Conservation (phyloP, 2,113 vertebrate species). For the Neopipo cinnamomea region DNA sequence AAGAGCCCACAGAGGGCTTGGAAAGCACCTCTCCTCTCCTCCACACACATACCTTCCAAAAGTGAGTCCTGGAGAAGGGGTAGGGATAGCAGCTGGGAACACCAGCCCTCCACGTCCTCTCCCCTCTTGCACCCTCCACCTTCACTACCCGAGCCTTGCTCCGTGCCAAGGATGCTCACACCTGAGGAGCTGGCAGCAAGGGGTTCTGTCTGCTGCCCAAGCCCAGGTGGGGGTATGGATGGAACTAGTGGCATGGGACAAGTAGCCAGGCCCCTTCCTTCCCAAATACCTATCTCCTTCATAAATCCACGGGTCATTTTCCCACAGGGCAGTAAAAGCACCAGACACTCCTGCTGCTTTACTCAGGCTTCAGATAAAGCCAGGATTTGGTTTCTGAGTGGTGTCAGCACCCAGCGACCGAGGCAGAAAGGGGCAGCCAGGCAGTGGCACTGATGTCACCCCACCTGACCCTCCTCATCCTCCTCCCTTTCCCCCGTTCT, state of each 20-base stretch:
- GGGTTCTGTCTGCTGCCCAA: background rate
- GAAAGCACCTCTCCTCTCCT: background rate
- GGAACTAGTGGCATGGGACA: background rate
- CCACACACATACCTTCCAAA: background rate
- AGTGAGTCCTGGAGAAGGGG: background rate
- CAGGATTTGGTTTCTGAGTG: background rate
- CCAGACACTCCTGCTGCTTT: fast-evolving
- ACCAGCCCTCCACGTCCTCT: background rate
- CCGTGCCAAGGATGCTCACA: background rate
- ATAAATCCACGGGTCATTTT: background rate
- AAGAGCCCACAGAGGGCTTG: background rate
- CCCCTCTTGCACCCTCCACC: background rate
- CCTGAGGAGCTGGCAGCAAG: background rate
- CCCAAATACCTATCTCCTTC: background rate
- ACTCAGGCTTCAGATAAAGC: background rate
- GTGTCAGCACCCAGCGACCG: background rate
- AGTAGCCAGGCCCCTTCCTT: background rate
- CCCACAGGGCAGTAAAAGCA: background rate
- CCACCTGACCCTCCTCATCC: background rate
- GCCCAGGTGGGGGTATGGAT: background rate
- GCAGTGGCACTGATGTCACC: fast-evolving
- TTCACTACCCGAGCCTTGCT: background rate
- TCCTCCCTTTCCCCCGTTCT: background rate
- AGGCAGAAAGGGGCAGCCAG: background rate
- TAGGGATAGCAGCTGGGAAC: background rate